phyloP scores from a whole-genome alignment of 1,140 invertebrate genomes.

The Brachionus asplanchnoidis region DNA sequence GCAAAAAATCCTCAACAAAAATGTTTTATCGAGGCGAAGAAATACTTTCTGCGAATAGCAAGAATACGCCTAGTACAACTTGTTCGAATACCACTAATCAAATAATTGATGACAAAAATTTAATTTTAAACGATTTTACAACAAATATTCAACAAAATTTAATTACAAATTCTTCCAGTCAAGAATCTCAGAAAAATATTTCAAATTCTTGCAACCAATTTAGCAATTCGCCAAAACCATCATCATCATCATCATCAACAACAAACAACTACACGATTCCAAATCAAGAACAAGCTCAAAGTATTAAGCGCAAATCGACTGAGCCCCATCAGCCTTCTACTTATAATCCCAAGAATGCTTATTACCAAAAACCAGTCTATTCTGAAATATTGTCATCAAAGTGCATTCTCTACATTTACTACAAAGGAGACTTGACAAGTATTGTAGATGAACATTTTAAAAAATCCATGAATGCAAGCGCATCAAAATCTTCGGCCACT shows the following conservation, averaged over 20 bases:
- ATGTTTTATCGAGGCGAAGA: constrained; percentile 42
- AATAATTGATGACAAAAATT: constrained; percentile 37
- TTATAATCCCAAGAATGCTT: constrained; percentile 12
- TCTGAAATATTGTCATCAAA: constrained; percentile 34
- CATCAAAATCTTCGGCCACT: constrained; percentile 17
- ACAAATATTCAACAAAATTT: constrained; percentile 15
- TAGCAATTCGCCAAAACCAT: background rate
- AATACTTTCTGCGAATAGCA: background rate
- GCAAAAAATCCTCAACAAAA: constrained; percentile 32
- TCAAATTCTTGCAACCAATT: constrained; percentile 24
- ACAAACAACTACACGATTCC: constrained; percentile 17
- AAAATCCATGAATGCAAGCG: background rate
- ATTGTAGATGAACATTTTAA: constrained; percentile 39
- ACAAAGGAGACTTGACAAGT: constrained; percentile 30
- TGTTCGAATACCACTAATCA: background rate
- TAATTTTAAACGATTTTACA: constrained; percentile 36
- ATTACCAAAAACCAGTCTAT: constrained; percentile 22
- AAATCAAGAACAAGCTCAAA: constrained; percentile 25
- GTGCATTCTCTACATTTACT: constrained; percentile 37
- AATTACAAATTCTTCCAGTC: constrained; percentile 1
- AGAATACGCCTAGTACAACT: constrained; percentile 5
- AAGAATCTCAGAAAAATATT: constrained; percentile 37
- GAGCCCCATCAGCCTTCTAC: constrained; percentile 6
- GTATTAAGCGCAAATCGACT: constrained; percentile 22
- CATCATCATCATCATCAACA: background rate